Evolutionary conservation across 2,113 vertebrate genomes (phyloP), one percentile per base, ranked within the genome.

Genomic region (Passerina amoena): DNA sequence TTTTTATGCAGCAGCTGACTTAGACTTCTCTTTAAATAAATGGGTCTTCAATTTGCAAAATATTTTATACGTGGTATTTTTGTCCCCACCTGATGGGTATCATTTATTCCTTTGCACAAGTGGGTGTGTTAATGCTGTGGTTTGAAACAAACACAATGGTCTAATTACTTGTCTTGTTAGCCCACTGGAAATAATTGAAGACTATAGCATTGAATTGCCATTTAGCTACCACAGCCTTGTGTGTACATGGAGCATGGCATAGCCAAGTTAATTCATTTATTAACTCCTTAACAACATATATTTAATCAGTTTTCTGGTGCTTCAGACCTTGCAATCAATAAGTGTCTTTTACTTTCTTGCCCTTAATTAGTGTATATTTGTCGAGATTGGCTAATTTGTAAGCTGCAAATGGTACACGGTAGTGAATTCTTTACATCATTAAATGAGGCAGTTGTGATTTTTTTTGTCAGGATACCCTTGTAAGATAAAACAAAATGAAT

Each of bases 311-410:
- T 97, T 89, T 97, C 81, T 96, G 86, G 91, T 96, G 73, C 91
- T 96, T 97, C 84, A 87, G 88, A 93, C 71, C 72, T 94, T 97
- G 64, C 64, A 95, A 97, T 98, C 95, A 86, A 97, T 97, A 96
- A 65, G 25, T 91, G 44, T 40, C 90, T 97, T 94, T 97, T 97
- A 96, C 76, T 96, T 96, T 78, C 50, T 28, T 94, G 85, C 90
- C 80, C 90, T 96, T 97, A 97, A 97, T 97, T 97, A 96, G 79
- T 68, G 79, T 83, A 89, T 89, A 89, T 95, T 97, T 98, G 88
- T 97, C 16, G 12, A 89, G 89, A 96, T 59, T 17, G 22, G 47
- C 88, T 96, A 77, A 94, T 92, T 88, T 84, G n/a, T 78, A 93
- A 88, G 45, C 69, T 42, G 0, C 72, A 95, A 96, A 65, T 82